Base-by-base conservation (phyloP, 2,797 vertebrate genomes). In the Lutjanus argentimaculatus region DNA sequence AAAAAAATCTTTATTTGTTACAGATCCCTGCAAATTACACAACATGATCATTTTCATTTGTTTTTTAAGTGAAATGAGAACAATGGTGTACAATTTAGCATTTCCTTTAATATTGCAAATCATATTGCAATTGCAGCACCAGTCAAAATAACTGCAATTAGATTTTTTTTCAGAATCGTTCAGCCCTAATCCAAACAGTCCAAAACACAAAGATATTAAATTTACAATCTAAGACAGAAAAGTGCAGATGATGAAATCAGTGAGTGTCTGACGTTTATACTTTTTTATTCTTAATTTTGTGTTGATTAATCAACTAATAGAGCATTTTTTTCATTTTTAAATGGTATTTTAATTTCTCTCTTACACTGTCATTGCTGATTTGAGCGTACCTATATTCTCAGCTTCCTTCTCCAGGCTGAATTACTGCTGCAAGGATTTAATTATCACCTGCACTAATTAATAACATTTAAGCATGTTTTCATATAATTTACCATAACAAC, bases 391-490 rank as follows among this genome's bases (percentile, higher is more conserved):
- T 36, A 14, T 57, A 51, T 19, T 48, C 40, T 64, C 48, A 46
- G 51, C 55, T 69, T 84, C 42, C 45, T 69, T 56, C 55, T 30
- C 49, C 1, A 15, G 45, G 69, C 40, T 63, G 46, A 72, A 76
- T 62, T 79, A 59, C 75, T 40, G 53, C 53, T 66, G 63, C 30
- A 7, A 51, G 43, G 15, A 85, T 80, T 85, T 73, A 75, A 87
- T 80, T 77, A 80, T 64, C 71, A 43, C n/a, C 7, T n/a, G 3
- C 8, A 58, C 49, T 76, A 82, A 82, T 75, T 53, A 83, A 82
- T 61, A 65, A 79, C 72, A 62, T 76, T 84, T 71, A 65, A 72
- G 77, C 52, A 48, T 56, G 55, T 51, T 71, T 53, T 67, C 45
- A 69, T 56, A 40, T 45, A 67, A 73, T 77, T 73, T 8, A 7